phyloP scores from a whole-genome alignment of 2,888 invertebrate genomes.

The Yponomeuta plumbellus region DNA sequence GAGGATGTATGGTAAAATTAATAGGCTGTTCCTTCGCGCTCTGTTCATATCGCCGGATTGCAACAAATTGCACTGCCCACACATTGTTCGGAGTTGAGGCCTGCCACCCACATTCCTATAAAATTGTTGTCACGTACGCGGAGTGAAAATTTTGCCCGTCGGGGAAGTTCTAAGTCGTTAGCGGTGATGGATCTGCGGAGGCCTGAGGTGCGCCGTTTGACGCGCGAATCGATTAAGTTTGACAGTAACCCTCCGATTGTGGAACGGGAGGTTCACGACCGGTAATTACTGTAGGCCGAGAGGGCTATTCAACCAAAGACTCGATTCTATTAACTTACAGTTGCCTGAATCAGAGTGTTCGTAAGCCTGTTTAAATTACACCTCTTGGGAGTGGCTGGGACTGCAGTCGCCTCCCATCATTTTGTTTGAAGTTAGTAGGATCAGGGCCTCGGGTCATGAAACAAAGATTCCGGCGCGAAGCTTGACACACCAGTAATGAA shows the following conservation, averaged over 20 bases:
- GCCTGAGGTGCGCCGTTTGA: slow-evolving; percentile 44
- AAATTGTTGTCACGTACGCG: slow-evolving; percentile 35
- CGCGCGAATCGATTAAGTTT: slow-evolving; percentile 65
- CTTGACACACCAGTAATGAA: slow-evolving; percentile 64
- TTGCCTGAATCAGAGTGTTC: not conserved
- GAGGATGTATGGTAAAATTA: slow-evolving; percentile 29
- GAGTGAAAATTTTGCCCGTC: slow-evolving; percentile 37
- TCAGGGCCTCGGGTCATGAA: slow-evolving; percentile 26
- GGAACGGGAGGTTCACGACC: slow-evolving; percentile 45
- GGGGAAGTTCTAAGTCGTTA: slow-evolving; percentile 49
- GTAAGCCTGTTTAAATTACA: not conserved
- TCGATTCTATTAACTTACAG: not conserved
- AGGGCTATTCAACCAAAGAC: slow-evolving; percentile 37
- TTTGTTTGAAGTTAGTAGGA: not conserved
- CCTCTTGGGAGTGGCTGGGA: not conserved
- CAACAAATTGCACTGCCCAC: slow-evolving; percentile 39
- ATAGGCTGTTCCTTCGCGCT: slow-evolving; percentile 26
- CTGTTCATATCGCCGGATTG: slow-evolving; percentile 20
- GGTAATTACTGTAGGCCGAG: slow-evolving; percentile 49
- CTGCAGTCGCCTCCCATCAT: not conserved
- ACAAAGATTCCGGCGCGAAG: slow-evolving; percentile 25
- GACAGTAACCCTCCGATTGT: slow-evolving; percentile 60
- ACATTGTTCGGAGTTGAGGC: slow-evolving; percentile 29
- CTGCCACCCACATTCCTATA: slow-evolving; percentile 34
- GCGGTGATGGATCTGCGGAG: slow-evolving; percentile 45